These are phyloP conservation scores for Ammospiza nelsoni DNA, from an alignment of 2,113 vertebrate species.

Conservation along the genomic window DNA sequence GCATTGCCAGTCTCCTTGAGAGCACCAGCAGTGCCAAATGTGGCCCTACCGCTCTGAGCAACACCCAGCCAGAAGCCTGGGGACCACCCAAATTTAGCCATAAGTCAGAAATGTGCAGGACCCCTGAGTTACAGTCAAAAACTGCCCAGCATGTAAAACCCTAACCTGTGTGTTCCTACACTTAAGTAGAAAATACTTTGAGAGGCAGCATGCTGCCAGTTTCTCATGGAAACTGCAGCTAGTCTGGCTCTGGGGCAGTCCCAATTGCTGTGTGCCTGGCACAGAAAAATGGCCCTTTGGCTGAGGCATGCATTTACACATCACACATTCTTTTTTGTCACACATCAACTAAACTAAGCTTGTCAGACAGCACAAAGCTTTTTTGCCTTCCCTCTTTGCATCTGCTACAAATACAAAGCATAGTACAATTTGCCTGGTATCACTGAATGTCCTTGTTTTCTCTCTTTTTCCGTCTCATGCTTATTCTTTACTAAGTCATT, in stretches of 20 bases:
- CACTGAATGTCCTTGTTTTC: background rate
- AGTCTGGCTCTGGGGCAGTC: background rate
- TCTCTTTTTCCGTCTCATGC: background rate
- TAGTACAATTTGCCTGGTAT: background rate
- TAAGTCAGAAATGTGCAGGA: accelerated
- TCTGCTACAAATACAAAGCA: background rate
- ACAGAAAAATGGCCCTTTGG: background rate
- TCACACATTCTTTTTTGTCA: background rate
- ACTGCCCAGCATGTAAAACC: accelerated
- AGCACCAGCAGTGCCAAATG: accelerated
- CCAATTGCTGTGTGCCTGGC: background rate
- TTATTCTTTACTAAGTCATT: background rate
- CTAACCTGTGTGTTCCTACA: background rate
- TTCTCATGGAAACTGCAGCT: background rate
- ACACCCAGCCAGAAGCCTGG: background rate
- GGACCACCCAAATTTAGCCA: background rate
- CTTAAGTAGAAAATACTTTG: background rate
- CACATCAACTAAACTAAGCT: background rate
- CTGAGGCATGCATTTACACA: background rate
- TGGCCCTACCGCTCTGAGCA: background rate
- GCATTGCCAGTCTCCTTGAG: background rate
- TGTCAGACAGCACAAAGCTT: background rate
- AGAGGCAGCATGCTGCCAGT: background rate
- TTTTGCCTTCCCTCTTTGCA: background rate
- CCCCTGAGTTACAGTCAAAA: background rate